Evolutionary conservation across 2,797 vertebrate species (phyloP).

Genomic region (Poecilia picta): DNA sequence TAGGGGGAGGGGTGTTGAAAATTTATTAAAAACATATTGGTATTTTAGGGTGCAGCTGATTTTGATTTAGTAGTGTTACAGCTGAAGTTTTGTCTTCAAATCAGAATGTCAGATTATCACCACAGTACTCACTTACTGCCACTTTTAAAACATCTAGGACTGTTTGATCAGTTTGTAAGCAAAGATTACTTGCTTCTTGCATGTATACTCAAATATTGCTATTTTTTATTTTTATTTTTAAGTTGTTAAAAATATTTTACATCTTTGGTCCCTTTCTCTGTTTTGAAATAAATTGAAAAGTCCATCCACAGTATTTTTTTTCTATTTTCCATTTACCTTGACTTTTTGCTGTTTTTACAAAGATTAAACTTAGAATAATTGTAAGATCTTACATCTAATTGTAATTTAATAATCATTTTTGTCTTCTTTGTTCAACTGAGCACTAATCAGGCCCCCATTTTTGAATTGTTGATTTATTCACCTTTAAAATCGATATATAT

Average conservation of each 20-base stretch:
- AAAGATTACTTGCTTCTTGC: not conserved
- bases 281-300: not conserved
- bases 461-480: not conserved
- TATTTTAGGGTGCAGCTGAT: constrained; percentile 83
- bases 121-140: not conserved
- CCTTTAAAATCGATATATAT: not conserved
- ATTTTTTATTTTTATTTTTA: not conserved
- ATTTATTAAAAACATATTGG: constrained; percentile 84
- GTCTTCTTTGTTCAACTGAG: not conserved
- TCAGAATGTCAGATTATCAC: constrained; percentile 57
- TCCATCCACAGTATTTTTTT: not conserved
- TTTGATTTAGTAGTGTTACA: constrained; percentile 72
- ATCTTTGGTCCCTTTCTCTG: not conserved
- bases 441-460: not conserved
- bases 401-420: not conserved
- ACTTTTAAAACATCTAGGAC: not conserved
- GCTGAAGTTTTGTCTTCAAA: constrained; percentile 53
- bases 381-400: not conserved
- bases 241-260: not conserved
- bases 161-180: not conserved
- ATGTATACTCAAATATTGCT: not conserved
- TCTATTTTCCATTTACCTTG: not conserved
- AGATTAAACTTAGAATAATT: not conserved
- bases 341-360: not conserved
- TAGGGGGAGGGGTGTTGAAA: constrained; percentile 76